A percentile compares a stretch with the other conserved stretches of the same genome.
Conservation (phyloP, 2,797 vertebrate species). For the Enteromius treurensis region DNA sequence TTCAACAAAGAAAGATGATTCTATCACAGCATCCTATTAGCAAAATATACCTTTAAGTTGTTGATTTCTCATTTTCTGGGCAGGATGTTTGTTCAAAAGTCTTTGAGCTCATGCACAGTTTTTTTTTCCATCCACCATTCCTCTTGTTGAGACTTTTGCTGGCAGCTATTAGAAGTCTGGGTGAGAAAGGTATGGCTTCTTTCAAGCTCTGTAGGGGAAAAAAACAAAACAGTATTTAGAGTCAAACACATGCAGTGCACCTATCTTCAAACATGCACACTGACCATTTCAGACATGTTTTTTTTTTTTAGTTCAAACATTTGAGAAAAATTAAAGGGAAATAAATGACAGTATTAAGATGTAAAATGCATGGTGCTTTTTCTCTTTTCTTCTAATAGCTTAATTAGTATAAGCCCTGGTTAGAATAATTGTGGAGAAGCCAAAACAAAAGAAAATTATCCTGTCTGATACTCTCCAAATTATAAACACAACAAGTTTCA, state of each 20-base stretch:
- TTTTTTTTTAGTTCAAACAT: not conserved
- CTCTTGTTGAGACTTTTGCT: slow-evolving; percentile 1
- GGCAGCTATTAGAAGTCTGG: not conserved
- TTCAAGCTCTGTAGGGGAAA: not conserved
- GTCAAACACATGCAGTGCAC: not conserved
- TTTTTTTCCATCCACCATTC: not conserved
- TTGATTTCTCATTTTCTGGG: slow-evolving; percentile 9
- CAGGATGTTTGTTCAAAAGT: not conserved
- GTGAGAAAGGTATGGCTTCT: not conserved
- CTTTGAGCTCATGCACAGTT: slow-evolving; percentile 9
- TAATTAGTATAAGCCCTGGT: not conserved
- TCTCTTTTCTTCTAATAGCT: not conserved
- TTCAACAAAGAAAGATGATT: not conserved
- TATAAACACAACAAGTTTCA: not conserved
- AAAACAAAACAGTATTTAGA: not conserved
- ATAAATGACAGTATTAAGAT: not conserved
- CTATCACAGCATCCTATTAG: not conserved
- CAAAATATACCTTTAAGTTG: not conserved
- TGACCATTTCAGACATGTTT: slow-evolving; percentile 2
- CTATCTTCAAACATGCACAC: slow-evolving; percentile 1
- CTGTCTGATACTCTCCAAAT: not conserved
- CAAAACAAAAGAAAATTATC: not conserved
- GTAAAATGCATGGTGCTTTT: not conserved
- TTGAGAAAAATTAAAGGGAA: not conserved
- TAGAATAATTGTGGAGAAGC: not conserved